These are phyloP conservation scores for Lepidocolaptes lacrymiger DNA, from an alignment of 2,797 vertebrate genomes.

Conservation along the genomic window DNA sequence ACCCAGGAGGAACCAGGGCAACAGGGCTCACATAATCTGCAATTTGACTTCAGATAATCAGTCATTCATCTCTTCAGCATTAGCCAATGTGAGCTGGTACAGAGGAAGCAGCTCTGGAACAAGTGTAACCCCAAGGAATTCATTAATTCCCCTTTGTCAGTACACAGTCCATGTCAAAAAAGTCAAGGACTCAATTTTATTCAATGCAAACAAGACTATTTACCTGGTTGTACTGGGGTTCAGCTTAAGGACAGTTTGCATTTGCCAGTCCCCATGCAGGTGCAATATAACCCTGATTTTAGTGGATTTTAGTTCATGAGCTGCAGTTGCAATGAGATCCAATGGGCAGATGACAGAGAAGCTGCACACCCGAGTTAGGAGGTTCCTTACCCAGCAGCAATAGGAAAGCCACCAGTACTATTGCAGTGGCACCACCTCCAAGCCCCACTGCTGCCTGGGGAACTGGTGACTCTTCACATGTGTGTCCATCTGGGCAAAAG, in stretches of 20 bases:
- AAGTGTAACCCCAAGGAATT: background rate
- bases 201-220: background rate
- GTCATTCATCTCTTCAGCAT: background rate
- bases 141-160: background rate
- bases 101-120: background rate
- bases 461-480: background rate
- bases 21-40: background rate
- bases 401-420: background rate
- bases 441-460: background rate
- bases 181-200: background rate
- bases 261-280: background rate
- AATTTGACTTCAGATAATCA: background rate
- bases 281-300: background rate
- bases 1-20: background rate
- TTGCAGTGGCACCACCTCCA: background rate
- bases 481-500: conserved; percentile 50
- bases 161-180: background rate
- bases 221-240: background rate
- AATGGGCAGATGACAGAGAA: background rate
- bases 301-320: background rate
- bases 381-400: background rate
- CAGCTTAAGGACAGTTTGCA: background rate
- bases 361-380: background rate
- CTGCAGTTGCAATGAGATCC: background rate
- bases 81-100: background rate